Conservation (phyloP, 2,888 invertebrate genomes). For the Epirrita christyi region DNA sequence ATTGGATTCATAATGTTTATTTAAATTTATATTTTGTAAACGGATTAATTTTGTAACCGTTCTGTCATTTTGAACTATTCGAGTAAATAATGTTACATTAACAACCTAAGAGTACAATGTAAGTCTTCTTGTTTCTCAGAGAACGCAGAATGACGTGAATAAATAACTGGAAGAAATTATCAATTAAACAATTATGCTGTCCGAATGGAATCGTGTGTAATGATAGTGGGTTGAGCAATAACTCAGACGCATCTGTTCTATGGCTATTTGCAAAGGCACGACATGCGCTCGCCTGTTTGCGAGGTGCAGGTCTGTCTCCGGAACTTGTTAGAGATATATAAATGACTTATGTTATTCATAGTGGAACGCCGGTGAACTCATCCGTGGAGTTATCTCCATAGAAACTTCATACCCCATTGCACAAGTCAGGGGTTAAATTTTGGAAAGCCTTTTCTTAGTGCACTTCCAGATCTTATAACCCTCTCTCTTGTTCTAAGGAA, state of each 20-base stretch:
- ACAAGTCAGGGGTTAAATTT: not conserved
- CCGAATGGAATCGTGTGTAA: slow-evolving; percentile 85
- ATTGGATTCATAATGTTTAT: slow-evolving; percentile 44
- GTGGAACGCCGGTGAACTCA: not conserved
- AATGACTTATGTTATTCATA: slow-evolving; percentile 16
- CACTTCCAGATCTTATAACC: too few relatives aligned
- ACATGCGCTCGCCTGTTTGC: slow-evolving; percentile 53
- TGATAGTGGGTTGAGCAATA: slow-evolving; percentile 83
- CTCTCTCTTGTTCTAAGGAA: too few relatives aligned
- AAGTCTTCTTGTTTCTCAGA: slow-evolving; percentile 60
- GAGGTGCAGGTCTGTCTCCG: slow-evolving; percentile 34
- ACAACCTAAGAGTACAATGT: slow-evolving; percentile 52
- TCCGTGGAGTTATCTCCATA: not conserved
- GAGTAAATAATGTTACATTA: not conserved
- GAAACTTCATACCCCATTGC: not conserved
- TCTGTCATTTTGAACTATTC: not conserved
- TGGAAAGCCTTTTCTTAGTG: too few relatives aligned
- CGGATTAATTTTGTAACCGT: slow-evolving; percentile 3
- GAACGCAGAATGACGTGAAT: slow-evolving; percentile 80
- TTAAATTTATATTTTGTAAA: slow-evolving; percentile 23
- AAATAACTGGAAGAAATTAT: slow-evolving; percentile 85
- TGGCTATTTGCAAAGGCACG: slow-evolving; percentile 83
- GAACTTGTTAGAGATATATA: slow-evolving; percentile 24
- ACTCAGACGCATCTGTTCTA: slow-evolving; percentile 84
- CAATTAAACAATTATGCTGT: slow-evolving; percentile 86